phyloP scores from a whole-genome alignment of 2,797 vertebrate genomes.

The Limnodromus scolopaceus region DNA sequence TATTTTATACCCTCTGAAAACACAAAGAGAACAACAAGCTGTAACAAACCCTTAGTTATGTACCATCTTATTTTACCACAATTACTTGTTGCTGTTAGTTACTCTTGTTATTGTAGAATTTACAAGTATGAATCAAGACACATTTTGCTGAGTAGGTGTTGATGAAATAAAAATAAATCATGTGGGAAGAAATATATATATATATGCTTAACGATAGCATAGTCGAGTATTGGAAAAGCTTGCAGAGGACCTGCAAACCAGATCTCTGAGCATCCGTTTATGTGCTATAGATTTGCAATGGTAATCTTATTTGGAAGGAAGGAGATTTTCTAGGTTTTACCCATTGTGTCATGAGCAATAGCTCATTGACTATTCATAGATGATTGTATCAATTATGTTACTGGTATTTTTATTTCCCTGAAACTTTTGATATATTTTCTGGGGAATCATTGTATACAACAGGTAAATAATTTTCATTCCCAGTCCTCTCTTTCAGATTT shows the following conservation, averaged over 20 bases:
- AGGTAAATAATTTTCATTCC: constrained; percentile 1
- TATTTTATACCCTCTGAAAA: background rate
- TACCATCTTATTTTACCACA: background rate
- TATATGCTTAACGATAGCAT: background rate
- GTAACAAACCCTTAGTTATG: background rate
- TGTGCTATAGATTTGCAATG: background rate
- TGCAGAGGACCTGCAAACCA: background rate
- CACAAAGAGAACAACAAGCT: background rate
- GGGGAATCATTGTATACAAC: background rate
- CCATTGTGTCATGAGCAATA: background rate
- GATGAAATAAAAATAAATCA: background rate
- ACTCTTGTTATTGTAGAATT: background rate
- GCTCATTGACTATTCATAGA: constrained; percentile 4
- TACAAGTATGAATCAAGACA: background rate
- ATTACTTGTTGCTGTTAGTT: background rate
- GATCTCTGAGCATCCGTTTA: background rate
- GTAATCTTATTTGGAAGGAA: background rate
- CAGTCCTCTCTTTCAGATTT: background rate
- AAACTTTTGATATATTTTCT: background rate
- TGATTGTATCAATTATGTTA: constrained; percentile 16
- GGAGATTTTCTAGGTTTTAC: background rate
- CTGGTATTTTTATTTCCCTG: background rate
- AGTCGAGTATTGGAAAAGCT: background rate
- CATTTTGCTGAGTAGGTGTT: background rate
- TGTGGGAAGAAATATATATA: background rate